Percentiles rank a stretch among this genome's conserved stretches.
Conservation (phyloP, 1,140 invertebrate genomes). For the Drosophila micromelanica region DNA sequence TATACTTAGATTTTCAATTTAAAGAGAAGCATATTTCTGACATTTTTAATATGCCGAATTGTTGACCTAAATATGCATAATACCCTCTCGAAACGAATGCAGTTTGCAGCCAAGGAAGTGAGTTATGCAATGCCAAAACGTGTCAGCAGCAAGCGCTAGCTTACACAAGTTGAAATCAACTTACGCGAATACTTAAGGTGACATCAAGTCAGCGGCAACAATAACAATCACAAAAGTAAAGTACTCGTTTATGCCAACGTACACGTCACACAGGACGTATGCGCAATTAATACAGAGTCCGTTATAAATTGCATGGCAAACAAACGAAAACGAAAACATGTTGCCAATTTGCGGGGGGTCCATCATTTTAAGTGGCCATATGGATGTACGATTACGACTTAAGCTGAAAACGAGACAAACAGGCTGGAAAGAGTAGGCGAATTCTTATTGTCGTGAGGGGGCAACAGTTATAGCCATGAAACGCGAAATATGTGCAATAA, state of each 20-base stretch:
- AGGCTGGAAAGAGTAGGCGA: not conserved
- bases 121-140: conserved; percentile 41
- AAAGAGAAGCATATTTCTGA: too few species aligned
- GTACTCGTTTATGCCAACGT: conserved; percentile 2
- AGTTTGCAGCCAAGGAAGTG: conserved; percentile 17
- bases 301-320: conserved; percentile 60
- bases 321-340: conserved; percentile 43
- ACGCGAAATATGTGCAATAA: conserved; percentile 76
- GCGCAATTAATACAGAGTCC: conserved; percentile 67
- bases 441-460: not conserved
- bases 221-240: not conserved
- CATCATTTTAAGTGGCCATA: conserved; percentile 73
- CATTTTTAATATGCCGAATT: not conserved
- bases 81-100: conserved; percentile 21
- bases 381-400: conserved; percentile 70
- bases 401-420: conserved; percentile 32
- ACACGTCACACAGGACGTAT: conserved; percentile 63
- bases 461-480: conserved; percentile 68
- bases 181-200: conserved; percentile 29
- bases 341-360: conserved; percentile 28
- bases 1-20: too few species aligned
- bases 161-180: conserved; percentile 17
- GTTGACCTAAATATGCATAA: conserved; percentile 9
- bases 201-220: not conserved
- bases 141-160: conserved; percentile 23